These are phyloP conservation scores for Margarornis squamiger DNA, from an alignment of 2,797 vertebrate species.

Conservation along the genomic window DNA sequence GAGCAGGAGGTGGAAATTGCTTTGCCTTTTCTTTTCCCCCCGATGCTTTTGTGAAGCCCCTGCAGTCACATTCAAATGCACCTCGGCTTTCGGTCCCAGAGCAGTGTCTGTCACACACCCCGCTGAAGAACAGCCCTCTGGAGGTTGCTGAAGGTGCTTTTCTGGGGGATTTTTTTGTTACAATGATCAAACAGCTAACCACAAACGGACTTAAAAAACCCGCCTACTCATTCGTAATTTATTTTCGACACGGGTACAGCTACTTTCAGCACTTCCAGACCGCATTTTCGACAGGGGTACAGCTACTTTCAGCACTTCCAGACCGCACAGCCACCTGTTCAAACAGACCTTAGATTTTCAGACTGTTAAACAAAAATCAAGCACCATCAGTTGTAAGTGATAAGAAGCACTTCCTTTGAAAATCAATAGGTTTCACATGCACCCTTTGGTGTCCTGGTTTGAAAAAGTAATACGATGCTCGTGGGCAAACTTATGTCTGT, in stretches of 20 bases:
- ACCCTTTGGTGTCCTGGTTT: background rate
- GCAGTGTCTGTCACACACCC: too few relatives aligned
- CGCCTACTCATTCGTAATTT: background rate
- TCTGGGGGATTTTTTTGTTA: background rate
- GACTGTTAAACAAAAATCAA: background rate
- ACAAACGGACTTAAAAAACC: background rate
- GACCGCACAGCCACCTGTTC: background rate
- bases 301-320: background rate
- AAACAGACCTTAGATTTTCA: background rate
- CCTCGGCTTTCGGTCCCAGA: background rate
- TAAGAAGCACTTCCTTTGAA: background rate
- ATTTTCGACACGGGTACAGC: background rate
- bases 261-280: background rate
- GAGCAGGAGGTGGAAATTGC: background rate
- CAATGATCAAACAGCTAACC: background rate
- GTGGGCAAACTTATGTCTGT: background rate
- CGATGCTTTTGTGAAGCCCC: rapidly evolving
- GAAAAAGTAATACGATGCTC: background rate
- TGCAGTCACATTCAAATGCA: background rate
- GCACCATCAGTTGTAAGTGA: background rate
- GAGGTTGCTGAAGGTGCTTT: background rate
- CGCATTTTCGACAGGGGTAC: background rate
- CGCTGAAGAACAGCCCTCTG: rapidly evolving
- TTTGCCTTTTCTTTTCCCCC: rapidly evolving
- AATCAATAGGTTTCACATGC: background rate